Base-by-base conservation (phyloP, 2,888 invertebrate genomes). In the Leptodirus hochenwartii region DNA sequence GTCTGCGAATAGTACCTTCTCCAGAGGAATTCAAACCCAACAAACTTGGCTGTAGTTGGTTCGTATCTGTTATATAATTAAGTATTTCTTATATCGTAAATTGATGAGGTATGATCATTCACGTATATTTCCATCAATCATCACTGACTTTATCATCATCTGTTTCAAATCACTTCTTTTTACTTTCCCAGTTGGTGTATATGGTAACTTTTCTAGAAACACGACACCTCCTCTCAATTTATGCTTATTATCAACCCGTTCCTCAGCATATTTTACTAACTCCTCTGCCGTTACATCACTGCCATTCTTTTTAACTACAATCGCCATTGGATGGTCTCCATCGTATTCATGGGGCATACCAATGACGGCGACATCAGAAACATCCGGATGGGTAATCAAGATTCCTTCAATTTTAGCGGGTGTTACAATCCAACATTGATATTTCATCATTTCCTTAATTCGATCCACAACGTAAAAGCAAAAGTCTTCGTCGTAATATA, bases 391-490 rank as follows among this genome's bases (percentile, higher is more conserved):
- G 9, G 36, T 27, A n/a, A 38, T 31, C 22, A 54, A 31, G 27
- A 45, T 33, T 23, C 39, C 37, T 39, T 53, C 53, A 5, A 53
- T 12, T 30, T 45, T 32, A 4, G 45, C 44, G 2, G 54, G 52
- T 13, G 47, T 37, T 4, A 66, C 61, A 44, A 64, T 64, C 49
- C 58, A 50, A 22, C 48, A 55, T 36, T 45, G 56, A 39, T 58
- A 66, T 41, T 63, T 65, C 4, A 66, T 45, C 36, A 66, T 45
- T 36, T 61, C 51, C 37, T 66, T 66, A 4, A 60, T 51, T 13
- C 66, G 50, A 20, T 64, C 65, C 1, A 61, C 52, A 20, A 59
- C 54, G 43, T 47, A 64, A 33, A 56, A 59, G 37, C 61, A 56
- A 37, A 49, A 50, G n/a, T 58, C 49, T 10, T 58, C 53, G 36